Evolutionary conservation across 37 sponge, comb jelly and placozoan species (phyloP).

Genomic region (Cliona cf. orientalis): DNA sequence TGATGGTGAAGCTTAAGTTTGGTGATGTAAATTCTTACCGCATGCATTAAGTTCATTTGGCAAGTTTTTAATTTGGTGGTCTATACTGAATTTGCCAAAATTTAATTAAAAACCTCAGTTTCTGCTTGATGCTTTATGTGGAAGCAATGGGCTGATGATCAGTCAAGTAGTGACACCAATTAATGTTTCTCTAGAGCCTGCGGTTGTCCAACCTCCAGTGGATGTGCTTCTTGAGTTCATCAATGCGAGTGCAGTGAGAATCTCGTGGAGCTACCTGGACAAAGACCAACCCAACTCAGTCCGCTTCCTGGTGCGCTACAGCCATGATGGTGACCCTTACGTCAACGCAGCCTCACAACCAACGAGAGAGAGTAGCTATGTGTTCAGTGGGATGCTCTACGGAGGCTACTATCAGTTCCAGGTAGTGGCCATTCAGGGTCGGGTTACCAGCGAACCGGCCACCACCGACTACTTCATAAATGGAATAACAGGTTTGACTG

Average conservation of each 20-base stretch:
- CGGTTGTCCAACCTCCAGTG: slow-evolving; percentile 10
- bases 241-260: slow-evolving; percentile 26
- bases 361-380: background rate
- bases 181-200: too few relatives aligned
- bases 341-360: background rate
- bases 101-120: too few relatives aligned
- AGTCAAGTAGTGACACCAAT: too few relatives aligned
- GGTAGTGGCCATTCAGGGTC: slow-evolving; percentile 14
- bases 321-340: slow-evolving; percentile 43
- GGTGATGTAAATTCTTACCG: too few relatives aligned
- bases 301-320: slow-evolving; percentile 22
- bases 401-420: slow-evolving; percentile 40
- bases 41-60: too few relatives aligned
- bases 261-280: slow-evolving; percentile 34
- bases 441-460: slow-evolving; percentile 18
- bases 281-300: slow-evolving; percentile 7
- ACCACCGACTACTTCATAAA: slow-evolving; percentile 17
- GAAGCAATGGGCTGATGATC: too few relatives aligned
- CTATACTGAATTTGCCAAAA: too few relatives aligned
- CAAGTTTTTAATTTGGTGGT: too few relatives aligned
- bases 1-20: too few relatives aligned
- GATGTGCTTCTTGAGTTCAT: slow-evolving; percentile 5
- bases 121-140: too few relatives aligned
- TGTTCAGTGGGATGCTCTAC: slow-evolving; percentile 22
- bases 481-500: slow-evolving; percentile 50